A percentile compares a stretch with the other conserved stretches of the same genome.
Conservation (phyloP, 1,140 invertebrate species). For the Pinna nobilis region DNA sequence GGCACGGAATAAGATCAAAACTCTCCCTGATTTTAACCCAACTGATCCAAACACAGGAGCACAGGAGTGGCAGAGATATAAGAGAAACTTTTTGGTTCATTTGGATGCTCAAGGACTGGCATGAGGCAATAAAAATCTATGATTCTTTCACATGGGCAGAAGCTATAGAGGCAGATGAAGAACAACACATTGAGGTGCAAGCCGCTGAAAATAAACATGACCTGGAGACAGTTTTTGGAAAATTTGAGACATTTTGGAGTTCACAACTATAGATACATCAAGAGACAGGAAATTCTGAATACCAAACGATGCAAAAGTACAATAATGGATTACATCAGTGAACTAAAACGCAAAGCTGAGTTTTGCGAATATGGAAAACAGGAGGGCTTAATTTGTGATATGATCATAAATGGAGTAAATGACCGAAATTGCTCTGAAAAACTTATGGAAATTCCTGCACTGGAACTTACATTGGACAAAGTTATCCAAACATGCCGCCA, state of each 20-base stretch:
- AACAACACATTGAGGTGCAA: too few species aligned
- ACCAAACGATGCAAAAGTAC: conserved; percentile 29
- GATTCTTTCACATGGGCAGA: too few species aligned
- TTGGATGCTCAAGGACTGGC: too few species aligned
- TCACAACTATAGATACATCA: conserved; percentile 30
- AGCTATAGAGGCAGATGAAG: too few species aligned
- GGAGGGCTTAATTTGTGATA: conserved; percentile 43
- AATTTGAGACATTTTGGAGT: conserved; percentile 37
- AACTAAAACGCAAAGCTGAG: conserved; percentile 39
- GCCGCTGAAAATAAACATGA: conserved; percentile 11
- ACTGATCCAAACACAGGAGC: conserved; percentile 10
- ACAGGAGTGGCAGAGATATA: conserved; percentile 10
- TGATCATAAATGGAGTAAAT: conserved; percentile 43
- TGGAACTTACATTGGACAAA: conserved; percentile 29
- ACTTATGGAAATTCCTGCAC: conserved; percentile 38
- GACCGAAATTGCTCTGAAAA: conserved; percentile 45
- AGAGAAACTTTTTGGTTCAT: too few species aligned
- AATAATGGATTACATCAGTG: conserved; percentile 42
- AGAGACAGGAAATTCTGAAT: conserved; percentile 31
- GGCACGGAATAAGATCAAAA: too few species aligned
- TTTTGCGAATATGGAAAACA: conserved; percentile 42
- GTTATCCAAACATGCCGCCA: conserved; percentile 38
- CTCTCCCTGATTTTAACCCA: conserved; percentile 8
- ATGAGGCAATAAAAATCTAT: too few species aligned
- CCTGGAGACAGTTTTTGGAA: not conserved